These are phyloP conservation scores for Onychostoma macrolepis DNA, from an alignment of 2,113 vertebrate genomes.

Conservation along the genomic window DNA sequence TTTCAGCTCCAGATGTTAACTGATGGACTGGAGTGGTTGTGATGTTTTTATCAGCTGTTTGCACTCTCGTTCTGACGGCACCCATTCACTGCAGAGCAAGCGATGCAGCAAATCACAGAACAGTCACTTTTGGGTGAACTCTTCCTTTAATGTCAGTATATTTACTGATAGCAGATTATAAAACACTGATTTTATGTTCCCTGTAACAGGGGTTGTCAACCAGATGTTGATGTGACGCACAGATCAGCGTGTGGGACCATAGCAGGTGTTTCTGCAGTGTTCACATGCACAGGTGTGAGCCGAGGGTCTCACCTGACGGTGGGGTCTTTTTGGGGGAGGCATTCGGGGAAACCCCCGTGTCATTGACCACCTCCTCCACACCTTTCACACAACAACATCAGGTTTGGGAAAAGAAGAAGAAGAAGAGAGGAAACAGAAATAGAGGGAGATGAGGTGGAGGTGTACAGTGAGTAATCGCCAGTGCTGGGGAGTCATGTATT, in stretches of 20 bases:
- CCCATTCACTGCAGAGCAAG: not conserved
- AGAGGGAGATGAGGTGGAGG: not conserved
- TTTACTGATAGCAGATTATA: not conserved
- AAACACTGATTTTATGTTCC: not conserved
- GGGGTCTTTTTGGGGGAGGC: conserved; percentile 72
- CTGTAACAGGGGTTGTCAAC: conserved; percentile 57
- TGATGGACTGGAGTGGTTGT: no score
- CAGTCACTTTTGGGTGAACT: not conserved
- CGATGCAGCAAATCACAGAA: not conserved
- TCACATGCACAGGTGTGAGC: not conserved
- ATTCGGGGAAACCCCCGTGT: conserved; percentile 69
- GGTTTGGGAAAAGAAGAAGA: conserved; percentile 22
- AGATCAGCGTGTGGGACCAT: conserved; percentile 26
- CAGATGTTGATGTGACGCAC: conserved; percentile 37
- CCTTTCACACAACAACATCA: conserved; percentile 61
- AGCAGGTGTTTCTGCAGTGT: not conserved
- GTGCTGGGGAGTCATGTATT: not conserved
- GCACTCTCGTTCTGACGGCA: not conserved
- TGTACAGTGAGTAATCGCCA: not conserved
- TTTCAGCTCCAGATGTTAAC: no score
- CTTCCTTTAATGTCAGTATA: not conserved
- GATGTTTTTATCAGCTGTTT: no score
- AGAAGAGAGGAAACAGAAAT: not conserved
- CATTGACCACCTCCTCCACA: conserved; percentile 77
- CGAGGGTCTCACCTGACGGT: conserved; percentile 75